Evolutionary conservation across 1,140 invertebrate genomes (phyloP).

Genomic region (Euschistus heros): DNA sequence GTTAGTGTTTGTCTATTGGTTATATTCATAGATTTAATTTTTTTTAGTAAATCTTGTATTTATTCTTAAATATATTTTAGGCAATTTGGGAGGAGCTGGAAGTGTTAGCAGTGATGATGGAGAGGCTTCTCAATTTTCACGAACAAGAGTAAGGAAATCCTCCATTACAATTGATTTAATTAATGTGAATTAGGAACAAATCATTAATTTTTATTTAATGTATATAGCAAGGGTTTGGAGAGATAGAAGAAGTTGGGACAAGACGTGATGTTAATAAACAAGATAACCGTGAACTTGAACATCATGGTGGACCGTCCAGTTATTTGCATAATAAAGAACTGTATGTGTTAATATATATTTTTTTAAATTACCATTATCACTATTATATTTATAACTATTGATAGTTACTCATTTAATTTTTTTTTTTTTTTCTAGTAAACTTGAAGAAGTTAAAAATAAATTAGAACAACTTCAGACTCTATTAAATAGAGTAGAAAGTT

Average conservation of each 20-base stretch:
- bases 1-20: not conserved
- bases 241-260: conserved; percentile 5
- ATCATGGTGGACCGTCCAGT: not conserved
- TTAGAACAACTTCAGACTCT: conserved; percentile 26
- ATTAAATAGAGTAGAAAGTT: conserved; percentile 21
- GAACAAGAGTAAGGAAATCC: conserved; percentile 5
- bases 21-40: not conserved
- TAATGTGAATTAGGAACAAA: not conserved
- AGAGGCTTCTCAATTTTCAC: conserved; percentile 2
- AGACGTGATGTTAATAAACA: conserved; percentile 21
- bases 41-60: not conserved
- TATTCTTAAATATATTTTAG: conserved; percentile 2
- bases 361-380: not conserved
- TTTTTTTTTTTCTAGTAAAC: conserved; percentile 22
- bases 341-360: conserved; percentile 9
- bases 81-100: conserved; percentile 12
- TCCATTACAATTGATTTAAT: not conserved
- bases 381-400: not conserved
- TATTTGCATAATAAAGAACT: conserved; percentile 23
- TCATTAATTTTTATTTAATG: not conserved
- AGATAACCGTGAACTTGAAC: conserved; percentile 23
- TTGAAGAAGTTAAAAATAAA: conserved; percentile 25
- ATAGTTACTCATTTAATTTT: no score
- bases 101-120: conserved; percentile 25
- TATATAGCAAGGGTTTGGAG: conserved; percentile 7